These are phyloP conservation scores for Sarcophaga carnaria DNA, from an alignment of 2,888 invertebrate species.

Conservation along the genomic window DNA sequence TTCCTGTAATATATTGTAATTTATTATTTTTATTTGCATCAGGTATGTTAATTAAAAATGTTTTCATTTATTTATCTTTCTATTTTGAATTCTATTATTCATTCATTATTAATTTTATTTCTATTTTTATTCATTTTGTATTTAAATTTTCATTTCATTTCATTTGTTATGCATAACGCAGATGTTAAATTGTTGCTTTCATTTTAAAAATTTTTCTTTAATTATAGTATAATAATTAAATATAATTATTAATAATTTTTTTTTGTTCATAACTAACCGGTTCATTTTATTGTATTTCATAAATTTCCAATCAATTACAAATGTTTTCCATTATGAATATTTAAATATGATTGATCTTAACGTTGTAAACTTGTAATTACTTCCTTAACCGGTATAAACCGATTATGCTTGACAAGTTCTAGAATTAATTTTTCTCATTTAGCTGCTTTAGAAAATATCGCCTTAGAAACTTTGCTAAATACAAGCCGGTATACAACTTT, in stretches of 20 bases:
- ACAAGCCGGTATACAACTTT: no score
- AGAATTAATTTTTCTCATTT: no score
- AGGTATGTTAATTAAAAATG: constrained; percentile 38
- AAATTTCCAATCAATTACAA: not conserved
- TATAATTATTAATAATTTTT: not conserved
- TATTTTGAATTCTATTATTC: not conserved
- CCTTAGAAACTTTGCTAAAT: no score
- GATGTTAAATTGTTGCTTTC: constrained; percentile 20
- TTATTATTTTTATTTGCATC: not conserved
- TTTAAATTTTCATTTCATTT: constrained; percentile 1
- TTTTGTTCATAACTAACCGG: not conserved
- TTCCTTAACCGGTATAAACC: no score
- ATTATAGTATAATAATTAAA: not conserved
- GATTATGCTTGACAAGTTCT: no score
- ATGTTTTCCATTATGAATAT: constrained; percentile 22
- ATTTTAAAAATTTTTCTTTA: not conserved
- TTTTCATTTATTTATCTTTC: not conserved
- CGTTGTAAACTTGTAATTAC: not conserved
- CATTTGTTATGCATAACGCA: constrained; percentile 7
- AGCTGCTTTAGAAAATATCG: no score
- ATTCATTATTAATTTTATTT: not conserved
- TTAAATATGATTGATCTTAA: not conserved
- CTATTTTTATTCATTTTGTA: not conserved
- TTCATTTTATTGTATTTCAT: not conserved
- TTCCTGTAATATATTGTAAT: not conserved